These are phyloP conservation scores for Actias luna DNA, from an alignment of 2,888 invertebrate genomes.

Conservation along the genomic window DNA sequence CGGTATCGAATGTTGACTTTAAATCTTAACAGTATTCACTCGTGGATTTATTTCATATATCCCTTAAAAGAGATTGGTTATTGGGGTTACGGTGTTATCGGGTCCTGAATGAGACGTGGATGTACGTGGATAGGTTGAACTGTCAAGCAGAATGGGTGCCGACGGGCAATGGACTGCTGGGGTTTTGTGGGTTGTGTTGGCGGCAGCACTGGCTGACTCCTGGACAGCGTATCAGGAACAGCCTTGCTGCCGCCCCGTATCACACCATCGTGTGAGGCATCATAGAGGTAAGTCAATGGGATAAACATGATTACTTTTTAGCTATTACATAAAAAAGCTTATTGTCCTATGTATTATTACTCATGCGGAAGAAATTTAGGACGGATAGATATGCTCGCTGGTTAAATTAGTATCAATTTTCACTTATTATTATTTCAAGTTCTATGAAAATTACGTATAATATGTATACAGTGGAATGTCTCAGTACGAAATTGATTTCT, in stretches of 20 bases:
- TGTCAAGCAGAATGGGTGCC: constrained; percentile 50
- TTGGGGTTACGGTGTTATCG: constrained; percentile 40
- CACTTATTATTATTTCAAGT: constrained; percentile 22
- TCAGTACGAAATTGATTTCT: too few species aligned
- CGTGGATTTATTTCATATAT: constrained; percentile 46
- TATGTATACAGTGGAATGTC: too few species aligned
- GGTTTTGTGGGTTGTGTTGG: constrained; percentile 60
- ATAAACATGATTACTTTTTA: not conserved
- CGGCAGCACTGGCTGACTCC: constrained; percentile 82
- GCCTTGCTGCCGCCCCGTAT: constrained; percentile 83
- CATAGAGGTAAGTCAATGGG: constrained; percentile 80
- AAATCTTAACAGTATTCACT: constrained; percentile 38
- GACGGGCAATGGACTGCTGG: constrained; percentile 55
- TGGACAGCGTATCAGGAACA: constrained; percentile 85
- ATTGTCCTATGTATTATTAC: not conserved
- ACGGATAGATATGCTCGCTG: constrained; percentile 10
- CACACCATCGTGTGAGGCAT: constrained; percentile 83
- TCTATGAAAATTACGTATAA: not conserved
- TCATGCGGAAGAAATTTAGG: not conserved
- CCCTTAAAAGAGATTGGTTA: constrained; percentile 40
- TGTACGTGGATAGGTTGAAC: constrained; percentile 48
- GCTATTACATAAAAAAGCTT: not conserved
- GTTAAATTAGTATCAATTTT: constrained; percentile 38
- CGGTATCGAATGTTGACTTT: constrained; percentile 63
- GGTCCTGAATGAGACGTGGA: constrained; percentile 47